Evolutionary conservation across 2,888 invertebrate genomes (phyloP).

Genomic region (Dinocampus coccinellae): DNA sequence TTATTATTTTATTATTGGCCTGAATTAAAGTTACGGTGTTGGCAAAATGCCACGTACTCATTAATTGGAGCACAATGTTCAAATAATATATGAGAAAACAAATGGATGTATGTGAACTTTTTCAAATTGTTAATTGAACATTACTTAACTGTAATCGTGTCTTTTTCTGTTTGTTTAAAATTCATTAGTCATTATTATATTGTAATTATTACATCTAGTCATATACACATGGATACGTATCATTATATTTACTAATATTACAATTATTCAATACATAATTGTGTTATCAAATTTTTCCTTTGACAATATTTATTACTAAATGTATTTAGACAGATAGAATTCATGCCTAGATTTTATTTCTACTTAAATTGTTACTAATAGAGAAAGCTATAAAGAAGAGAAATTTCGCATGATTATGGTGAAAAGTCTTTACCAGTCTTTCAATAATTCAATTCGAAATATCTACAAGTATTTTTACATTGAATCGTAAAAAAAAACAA

Average conservation of each 20-base stretch:
- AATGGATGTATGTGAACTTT: neutral
- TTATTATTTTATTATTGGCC: constrained; percentile 2
- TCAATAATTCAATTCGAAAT: constrained; percentile 15
- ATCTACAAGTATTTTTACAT: neutral
- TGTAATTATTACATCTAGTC: too few species aligned
- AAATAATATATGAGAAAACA: neutral
- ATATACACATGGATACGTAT: too few species aligned
- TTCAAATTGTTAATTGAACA: constrained; percentile 16
- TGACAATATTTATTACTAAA: neutral
- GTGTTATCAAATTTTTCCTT: too few species aligned
- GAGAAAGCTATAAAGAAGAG: constrained; percentile 33
- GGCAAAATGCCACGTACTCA: neutral
- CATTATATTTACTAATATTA: too few species aligned
- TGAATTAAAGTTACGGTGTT: neutral
- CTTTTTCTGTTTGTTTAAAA: constrained; percentile 8
- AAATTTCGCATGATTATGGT: constrained; percentile 22
- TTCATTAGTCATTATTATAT: too few species aligned
- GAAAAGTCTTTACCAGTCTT: constrained; percentile 23
- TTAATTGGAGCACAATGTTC: constrained; percentile 4
- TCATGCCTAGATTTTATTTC: constrained; percentile 11
- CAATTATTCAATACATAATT: too few species aligned
- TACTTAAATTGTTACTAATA: constrained; percentile 22
- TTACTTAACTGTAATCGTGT: constrained; percentile 16
- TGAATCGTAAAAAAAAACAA: too few species aligned
- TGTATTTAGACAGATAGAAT: neutral